Base-by-base conservation (phyloP, 2,113 vertebrate genomes). In the Gnathonemus longibarbis region DNA sequence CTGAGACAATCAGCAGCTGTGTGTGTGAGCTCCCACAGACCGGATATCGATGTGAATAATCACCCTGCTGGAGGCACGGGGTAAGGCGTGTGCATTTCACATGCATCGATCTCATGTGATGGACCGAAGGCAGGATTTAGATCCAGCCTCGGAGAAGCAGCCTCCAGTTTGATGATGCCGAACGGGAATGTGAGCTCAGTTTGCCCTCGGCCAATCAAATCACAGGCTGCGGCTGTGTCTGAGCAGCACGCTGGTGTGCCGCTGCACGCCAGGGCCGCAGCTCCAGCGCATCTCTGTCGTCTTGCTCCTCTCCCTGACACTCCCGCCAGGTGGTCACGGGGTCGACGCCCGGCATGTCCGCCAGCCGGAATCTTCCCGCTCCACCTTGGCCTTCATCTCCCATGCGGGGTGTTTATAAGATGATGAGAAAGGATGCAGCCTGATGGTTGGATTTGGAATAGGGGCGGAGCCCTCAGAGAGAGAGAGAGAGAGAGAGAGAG, bases 221-320 rank as follows among this genome's bases (percentile, higher is more conserved):
- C 49, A 89, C 13, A 84, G 50, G 3, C 89, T 84, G 83, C 39
- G 53, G 7, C 89, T 39, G 35, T 11, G 70, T 45, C 50, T 70
- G 83, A 17, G 83, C 83, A 84, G 53, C 83, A 89, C 9, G 3
- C 89, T 3, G 77, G 35, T 19, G 17, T 49, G 53, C 50, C 49
- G 0, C 52, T 88, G 35, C 39, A 5, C n/a, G 8, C 48, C 27
- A 45, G 19, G 24, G 46, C 24, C 24, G 39, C 42, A 13, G 53
- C 24, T n/a, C 87, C 8, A 13, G 56, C 7, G 13, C 66, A 35
- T n/a, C 24, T 8, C 56, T n/a, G 24, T 35, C 11, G 2, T 13
- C 66, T 13, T 74, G 8, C 88, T 77, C 8, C 88, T 89, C 66
- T 8, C 35, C 70, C 88, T 42, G 88, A 89, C 88, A 42, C 52